Percentiles rank a stretch among this genome's conserved stretches.
These are phyloP conservation scores for Colossoma macropomum DNA, from an alignment of 2,113 vertebrate genomes.

Conservation along the genomic window DNA sequence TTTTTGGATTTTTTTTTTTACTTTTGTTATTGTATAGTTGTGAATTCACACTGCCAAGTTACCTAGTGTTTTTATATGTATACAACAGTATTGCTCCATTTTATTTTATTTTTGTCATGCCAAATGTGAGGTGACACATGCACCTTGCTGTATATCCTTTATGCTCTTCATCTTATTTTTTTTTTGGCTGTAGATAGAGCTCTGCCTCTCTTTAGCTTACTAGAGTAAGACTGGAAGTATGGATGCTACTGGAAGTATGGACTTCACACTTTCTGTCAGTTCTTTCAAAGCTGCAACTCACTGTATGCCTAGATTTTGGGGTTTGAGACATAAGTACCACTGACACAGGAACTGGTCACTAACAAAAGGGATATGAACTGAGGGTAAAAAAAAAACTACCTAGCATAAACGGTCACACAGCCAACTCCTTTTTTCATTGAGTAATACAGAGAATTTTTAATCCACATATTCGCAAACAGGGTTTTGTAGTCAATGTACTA, in stretches of 20 bases:
- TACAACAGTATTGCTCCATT: slow-evolving; percentile 43
- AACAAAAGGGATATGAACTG: neutral
- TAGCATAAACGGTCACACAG: neutral
- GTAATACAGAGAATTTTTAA: neutral
- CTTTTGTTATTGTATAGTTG: slow-evolving; percentile 62
- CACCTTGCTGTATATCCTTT: slow-evolving; percentile 22
- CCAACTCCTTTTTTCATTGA: neutral
- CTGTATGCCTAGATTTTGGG: slow-evolving; percentile 8
- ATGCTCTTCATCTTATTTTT: slow-evolving; percentile 12
- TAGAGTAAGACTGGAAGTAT: slow-evolving; percentile 27
- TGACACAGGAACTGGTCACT: slow-evolving; percentile 1
- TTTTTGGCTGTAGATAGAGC: slow-evolving; percentile 41
- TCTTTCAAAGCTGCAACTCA: neutral
- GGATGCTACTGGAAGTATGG: slow-evolving; percentile 17
- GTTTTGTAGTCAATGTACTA: slow-evolving; percentile 6
- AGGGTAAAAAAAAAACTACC: neutral
- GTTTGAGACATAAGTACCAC: neutral
- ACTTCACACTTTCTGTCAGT: neutral
- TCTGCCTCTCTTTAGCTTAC: too few species aligned
- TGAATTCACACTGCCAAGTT: slow-evolving; percentile 52
- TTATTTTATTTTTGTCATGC: slow-evolving; percentile 49
- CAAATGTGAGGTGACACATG: slow-evolving; percentile 36
- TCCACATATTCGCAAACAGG: neutral
- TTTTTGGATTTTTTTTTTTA: slow-evolving; percentile 52
- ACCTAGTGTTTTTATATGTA: slow-evolving; percentile 36